Evolutionary conservation across 2,113 vertebrate genomes (phyloP), one percentile per base, ranked within the genome.

Genomic region (Heliornis fulica): DNA sequence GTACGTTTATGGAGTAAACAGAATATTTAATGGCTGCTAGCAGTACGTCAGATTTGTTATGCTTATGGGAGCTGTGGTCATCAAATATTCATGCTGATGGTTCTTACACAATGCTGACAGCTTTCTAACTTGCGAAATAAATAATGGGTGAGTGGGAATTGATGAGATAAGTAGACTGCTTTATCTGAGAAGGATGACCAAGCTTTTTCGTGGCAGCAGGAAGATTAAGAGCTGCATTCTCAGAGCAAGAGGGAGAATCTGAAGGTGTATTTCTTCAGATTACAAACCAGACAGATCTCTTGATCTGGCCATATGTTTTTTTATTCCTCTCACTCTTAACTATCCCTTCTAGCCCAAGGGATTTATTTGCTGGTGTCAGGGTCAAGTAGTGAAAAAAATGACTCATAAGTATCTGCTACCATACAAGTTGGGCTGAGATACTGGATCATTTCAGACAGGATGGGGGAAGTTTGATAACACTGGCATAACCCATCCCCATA

Each of bases 81-180:
- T 97, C 94, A 97, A 97, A 96, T 96, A 97, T 97, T 95, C 91
- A 96, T 92, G 81, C 51, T 92, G 92, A 83, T 93, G 84, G 71
- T 89, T 95, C 91, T 97, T 95, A 95, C 14, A 71, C 91, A 95
- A 94, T 61, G 87, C 93, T 93, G 91, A 83, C 83, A 97, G 86
- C 86, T 94, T 94, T 95, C 90, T 68, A 76, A 91, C 72, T 95
- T 91, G 82, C 91, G 92, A 91, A 95, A 95, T 92, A 97, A 96
- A 95, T 90, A 86, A 91, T 34, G 83, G 81, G 56, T 56, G 94
- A 94, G 90, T 79, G 84, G 95, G 84, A 92, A 92, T 70, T 90
- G 92, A 84, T 59, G 78, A 92, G 87, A 84, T 94, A 97, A 95
- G 89, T 36, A 72, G 83, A 75, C 54, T 66, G 32, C 68, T 95